Percentiles rank a stretch among this genome's conserved stretches.
phyloP scores from a whole-genome alignment of 2,113 vertebrate genomes.

The Noctilio leporinus region DNA sequence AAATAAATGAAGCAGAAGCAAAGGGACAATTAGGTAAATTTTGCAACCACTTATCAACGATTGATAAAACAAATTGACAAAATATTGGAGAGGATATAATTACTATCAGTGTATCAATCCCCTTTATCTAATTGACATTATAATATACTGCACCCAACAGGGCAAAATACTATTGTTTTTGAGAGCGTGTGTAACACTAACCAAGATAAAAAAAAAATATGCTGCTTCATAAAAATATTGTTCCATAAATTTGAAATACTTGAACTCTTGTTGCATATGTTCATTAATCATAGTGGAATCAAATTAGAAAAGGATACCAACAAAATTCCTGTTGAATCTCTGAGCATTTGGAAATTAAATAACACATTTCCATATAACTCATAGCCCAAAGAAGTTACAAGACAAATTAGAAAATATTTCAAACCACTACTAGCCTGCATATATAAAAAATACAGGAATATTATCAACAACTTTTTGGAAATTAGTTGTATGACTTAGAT shows the following conservation, averaged over 20 bases:
- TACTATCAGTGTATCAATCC: not conserved
- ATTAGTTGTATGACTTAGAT: not conserved
- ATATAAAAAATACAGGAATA: not conserved
- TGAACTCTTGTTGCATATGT: not conserved
- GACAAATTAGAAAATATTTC: not conserved
- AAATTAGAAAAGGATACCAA: not conserved
- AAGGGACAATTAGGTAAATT: not conserved
- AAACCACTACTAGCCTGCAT: not conserved
- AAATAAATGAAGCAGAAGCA: not conserved
- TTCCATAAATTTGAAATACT: not conserved
- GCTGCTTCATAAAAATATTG: not conserved
- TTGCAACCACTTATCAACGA: not conserved
- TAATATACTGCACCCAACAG: not conserved
- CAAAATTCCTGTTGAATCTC: not conserved
- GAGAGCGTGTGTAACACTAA: not conserved
- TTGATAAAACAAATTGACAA: not conserved
- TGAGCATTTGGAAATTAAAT: not conserved
- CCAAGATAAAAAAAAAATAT: not conserved
- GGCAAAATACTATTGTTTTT: not conserved
- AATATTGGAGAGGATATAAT: not conserved
- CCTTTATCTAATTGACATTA: not conserved
- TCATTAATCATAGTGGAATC: not conserved
- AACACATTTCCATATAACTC: not conserved
- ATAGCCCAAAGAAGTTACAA: not conserved
- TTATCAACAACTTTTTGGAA: not conserved